Evolutionary conservation across 1,140 invertebrate genomes (phyloP).

Genomic region (Sinonovacula constricta): DNA sequence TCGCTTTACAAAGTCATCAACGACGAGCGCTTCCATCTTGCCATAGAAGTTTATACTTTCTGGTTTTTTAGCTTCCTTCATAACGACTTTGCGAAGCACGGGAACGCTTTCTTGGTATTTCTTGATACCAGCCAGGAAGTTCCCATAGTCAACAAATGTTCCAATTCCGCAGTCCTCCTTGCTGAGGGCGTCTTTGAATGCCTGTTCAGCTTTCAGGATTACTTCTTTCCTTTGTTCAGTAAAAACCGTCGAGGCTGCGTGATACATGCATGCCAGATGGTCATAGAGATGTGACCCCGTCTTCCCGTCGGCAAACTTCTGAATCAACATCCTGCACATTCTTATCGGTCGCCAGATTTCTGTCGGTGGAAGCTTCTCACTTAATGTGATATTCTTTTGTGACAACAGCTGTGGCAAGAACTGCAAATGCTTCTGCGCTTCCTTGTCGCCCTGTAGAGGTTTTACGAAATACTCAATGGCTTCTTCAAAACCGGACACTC

Average conservation of each 20-base stretch:
- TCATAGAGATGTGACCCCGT: conserved; percentile 37
- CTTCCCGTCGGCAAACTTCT: conserved; percentile 42
- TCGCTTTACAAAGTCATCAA: conserved; percentile 35
- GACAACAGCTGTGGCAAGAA: conserved; percentile 24
- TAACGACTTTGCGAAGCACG: conserved; percentile 25
- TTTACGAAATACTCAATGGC: conserved; percentile 46
- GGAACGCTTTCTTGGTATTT: conserved; percentile 30
- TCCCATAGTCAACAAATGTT: conserved; percentile 43
- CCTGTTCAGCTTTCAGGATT: conserved; percentile 32
- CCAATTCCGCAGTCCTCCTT: conserved; percentile 47
- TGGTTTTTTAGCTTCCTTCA: no score
- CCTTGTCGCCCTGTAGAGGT: conserved; percentile 40
- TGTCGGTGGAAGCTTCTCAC: conserved; percentile 28
- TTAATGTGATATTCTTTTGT: conserved; percentile 45
- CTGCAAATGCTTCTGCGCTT: conserved; percentile 40
- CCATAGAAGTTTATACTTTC: conserved; percentile 42
- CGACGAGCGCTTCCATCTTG: conserved; percentile 37
- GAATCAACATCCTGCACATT: conserved; percentile 47
- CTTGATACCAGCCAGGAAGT: conserved; percentile 38
- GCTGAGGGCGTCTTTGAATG: conserved; percentile 39
- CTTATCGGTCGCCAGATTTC: conserved; percentile 51
- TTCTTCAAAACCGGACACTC: conserved; percentile 44
- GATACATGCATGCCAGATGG: conserved; percentile 49
- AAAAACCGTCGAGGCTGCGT: conserved; percentile 32
- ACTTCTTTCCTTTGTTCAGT: conserved; percentile 33